These are phyloP conservation scores for Cybosia mesomella DNA, from an alignment of 2,888 invertebrate genomes.

Conservation along the genomic window DNA sequence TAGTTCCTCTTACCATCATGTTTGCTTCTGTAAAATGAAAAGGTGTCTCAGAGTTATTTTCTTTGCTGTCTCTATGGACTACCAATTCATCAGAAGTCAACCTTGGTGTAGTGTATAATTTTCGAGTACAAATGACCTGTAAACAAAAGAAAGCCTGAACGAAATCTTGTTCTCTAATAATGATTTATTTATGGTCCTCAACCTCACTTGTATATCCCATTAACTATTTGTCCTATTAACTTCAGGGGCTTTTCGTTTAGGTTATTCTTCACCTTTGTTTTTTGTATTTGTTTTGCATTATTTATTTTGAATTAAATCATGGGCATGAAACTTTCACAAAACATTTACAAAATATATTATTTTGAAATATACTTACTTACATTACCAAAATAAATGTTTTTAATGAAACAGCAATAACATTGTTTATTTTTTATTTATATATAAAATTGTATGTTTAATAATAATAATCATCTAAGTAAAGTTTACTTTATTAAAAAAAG, in stretches of 20 bases:
- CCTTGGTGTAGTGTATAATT: conserved; percentile 58
- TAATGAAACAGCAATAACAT: too few species aligned
- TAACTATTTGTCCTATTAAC: neutral
- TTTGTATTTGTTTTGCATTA: too few species aligned
- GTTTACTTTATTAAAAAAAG: too few species aligned
- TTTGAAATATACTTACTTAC: too few species aligned
- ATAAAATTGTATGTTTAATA: too few species aligned
- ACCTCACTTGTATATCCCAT: neutral
- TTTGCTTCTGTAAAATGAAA: conserved; percentile 79
- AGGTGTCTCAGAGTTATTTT: conserved; percentile 69
- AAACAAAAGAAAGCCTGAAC: conserved; percentile 22
- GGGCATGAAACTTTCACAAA: too few species aligned
- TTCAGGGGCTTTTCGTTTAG: neutral
- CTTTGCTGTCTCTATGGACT: conserved; percentile 69
- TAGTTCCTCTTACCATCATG: conserved; percentile 60
- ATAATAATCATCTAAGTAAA: too few species aligned
- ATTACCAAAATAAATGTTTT: too few species aligned
- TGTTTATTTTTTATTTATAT: too few species aligned
- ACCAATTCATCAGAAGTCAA: conserved; percentile 64
- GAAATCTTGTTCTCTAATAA: neutral
- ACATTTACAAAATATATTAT: too few species aligned
- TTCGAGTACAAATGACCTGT: conserved; percentile 52
- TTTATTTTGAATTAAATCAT: too few species aligned
- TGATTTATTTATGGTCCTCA: neutral
- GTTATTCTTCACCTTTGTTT: neutral